Base-by-base conservation (phyloP, 2,797 vertebrate species). In the Lagocephalus sceleratus region DNA sequence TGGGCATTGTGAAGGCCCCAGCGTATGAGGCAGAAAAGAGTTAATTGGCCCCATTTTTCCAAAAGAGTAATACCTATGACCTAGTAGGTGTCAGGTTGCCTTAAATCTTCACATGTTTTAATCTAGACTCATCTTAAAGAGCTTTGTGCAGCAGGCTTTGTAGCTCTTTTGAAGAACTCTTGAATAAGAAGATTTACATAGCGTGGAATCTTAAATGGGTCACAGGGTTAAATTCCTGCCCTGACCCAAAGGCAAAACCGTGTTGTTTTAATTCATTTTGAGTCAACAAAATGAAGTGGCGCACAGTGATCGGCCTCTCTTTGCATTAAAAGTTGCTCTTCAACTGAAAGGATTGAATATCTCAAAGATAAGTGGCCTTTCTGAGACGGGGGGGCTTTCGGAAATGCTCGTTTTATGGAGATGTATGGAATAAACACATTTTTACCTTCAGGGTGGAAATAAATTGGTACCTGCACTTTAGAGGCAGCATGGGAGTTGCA, bases 81-180 rank as follows among this genome's bases (percentile, higher is more conserved):
- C 72, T 20, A 23, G 41, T 17, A 15, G 55, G 82, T 68, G 75
- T 85, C 73, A 41, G 50, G 69, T 85, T 78, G 51, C 79, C 55
- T 69, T 69, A 64, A 81, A 81, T 69, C 73, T 59, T 53, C 47
- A 52, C 1, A 2, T 66, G 69, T 69, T 78, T 71, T 66, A 71
- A 76, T 62, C 65, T 38, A 32, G 17, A 22, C 41, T 41, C 32
- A 25, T 22, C 5, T 44, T 67, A 52, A 74, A 64, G 60, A 74
- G 65, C 63, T 68, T 50, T 67, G 52, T 41, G 22, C 45, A 47
- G 19, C 40, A 12, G 25, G 44, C 21, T 43, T 61, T 11, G 51
- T 45, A 10, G 60, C 51, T 63, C 44, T 52, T 22, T 38, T 22
- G 20, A 17, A 47, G 54, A 54, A 19, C 40, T 17, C 17, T 19